phyloP scores from a whole-genome alignment of 2,797 vertebrate genomes.

The Macropus fuliginosus region DNA sequence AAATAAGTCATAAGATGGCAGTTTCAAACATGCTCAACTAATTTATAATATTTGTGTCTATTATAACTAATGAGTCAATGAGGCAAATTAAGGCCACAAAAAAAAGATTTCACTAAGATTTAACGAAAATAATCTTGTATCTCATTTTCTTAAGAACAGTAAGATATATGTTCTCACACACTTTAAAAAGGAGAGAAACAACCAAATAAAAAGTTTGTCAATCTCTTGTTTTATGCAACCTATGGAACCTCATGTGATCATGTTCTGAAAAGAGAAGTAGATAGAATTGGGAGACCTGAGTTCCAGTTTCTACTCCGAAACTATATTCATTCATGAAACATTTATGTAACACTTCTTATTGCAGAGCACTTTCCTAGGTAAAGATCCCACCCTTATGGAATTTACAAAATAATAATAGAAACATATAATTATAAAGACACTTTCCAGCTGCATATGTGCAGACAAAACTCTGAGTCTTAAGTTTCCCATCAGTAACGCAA shows the following conservation, averaged over 20 bases:
- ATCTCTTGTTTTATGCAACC: background rate
- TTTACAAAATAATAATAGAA: background rate
- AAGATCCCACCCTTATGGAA: background rate
- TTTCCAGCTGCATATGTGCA: background rate
- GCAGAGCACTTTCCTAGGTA: background rate
- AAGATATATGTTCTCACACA: conserved; percentile 34
- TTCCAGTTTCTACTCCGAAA: background rate
- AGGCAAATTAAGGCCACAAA: background rate
- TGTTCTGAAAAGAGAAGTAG: background rate
- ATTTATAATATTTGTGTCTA: conserved; percentile 65
- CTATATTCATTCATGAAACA: background rate
- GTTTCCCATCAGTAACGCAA: background rate
- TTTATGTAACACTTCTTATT: background rate
- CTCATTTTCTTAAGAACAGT: conserved; percentile 63
- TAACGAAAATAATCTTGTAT: conserved; percentile 65
- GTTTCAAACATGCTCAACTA: conserved; percentile 63
- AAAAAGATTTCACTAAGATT: conserved; percentile 53
- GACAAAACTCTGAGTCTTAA: background rate
- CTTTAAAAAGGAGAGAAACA: conserved; percentile 10
- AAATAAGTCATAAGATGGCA: conserved; percentile 39
- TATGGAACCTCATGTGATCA: accelerated
- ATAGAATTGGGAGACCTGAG: background rate
- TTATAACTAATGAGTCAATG: conserved; percentile 56
- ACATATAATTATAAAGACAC: background rate
- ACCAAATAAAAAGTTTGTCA: background rate